A percentile compares a stretch with the other conserved stretches of the same genome.
Conservation (phyloP, 2,888 invertebrate species). For the Liposcelis brunnea region DNA sequence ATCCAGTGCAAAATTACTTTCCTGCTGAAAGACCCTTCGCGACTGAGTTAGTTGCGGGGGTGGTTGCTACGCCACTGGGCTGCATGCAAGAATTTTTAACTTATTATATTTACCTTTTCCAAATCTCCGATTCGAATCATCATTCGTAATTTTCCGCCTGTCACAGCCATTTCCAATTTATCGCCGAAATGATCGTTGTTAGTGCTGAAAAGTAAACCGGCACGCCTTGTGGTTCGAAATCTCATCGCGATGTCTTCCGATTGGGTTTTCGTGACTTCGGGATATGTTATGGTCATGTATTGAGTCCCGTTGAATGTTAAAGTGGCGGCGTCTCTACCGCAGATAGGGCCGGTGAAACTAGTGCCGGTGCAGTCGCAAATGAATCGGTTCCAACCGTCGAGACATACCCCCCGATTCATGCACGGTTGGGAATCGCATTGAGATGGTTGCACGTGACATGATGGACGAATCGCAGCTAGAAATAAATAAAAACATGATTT, state of each 20-base stretch:
- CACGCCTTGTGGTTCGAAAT: constrained; percentile 65
- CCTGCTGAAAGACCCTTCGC: too few species aligned
- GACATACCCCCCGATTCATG: constrained; percentile 71
- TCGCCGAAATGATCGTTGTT: constrained; percentile 63
- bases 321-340: constrained; percentile 78
- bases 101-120: constrained; percentile 57
- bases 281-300: constrained; percentile 57
- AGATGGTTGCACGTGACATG: constrained; percentile 66
- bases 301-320: constrained; percentile 78
- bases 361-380: constrained; percentile 86
- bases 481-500: too few species aligned
- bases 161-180: constrained; percentile 67
- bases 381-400: constrained; percentile 90
- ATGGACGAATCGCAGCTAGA: constrained; percentile 70
- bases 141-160: constrained; percentile 65
- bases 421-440: constrained; percentile 77
- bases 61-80: too few species aligned
- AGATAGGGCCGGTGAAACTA: constrained; percentile 75
- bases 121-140: constrained; percentile 68
- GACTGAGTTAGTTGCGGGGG: too few species aligned
- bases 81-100: too few species aligned
- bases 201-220: constrained; percentile 61
- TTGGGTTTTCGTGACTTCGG: constrained; percentile 62
- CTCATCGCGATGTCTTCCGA: constrained; percentile 77
- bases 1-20: too few species aligned